Base-by-base conservation (phyloP, 2,888 invertebrate genomes). In the Mythimna ferrago region DNA sequence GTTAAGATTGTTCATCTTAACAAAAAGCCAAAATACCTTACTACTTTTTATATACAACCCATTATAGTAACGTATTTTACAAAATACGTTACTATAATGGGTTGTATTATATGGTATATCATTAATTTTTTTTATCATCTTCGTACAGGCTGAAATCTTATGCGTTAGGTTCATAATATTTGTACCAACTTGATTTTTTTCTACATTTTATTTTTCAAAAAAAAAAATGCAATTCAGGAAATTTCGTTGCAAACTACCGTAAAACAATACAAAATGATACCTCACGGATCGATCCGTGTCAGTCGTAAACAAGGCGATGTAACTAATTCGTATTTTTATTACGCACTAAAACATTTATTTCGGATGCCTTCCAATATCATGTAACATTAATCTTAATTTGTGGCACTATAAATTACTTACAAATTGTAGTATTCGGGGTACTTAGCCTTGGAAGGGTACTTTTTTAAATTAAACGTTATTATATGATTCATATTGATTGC, bases 311-410 rank as follows among this genome's bases (percentile, higher is more conserved):
- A 76, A 68, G 53, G 51, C 68, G 60, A 82, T 62, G 65, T 69
- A 72, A 73, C 63, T 84, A 73, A 73, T 78, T 82, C 64, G 66
- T 71, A 73, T 68, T 81, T 82, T 84, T 83, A 78, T 78, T 76
- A 71, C 56, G 54, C 73, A 63, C 73, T 76, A 68, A 84, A 83
- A 75, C 66, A 62, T 75, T 82, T 73, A 75, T 73, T 77, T 83
- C 69, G 66, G 71, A 84, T 82, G 74, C 71, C 62, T 76, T 84
- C 70, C 77, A 82, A 83, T 74, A 78, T 80, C 75, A 80, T 75
- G 77, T 68, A 69, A 75, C 82, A 82, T 83, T 84, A 83, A 83
- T 83, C 84, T 84, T 76, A 84, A 83, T 80, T 84, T 83, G 78
- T 82, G 66, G 78, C 66, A 78, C 80, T 64, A 82, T 82, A 82